Conservation (phyloP, 2,113 vertebrate species). For the Pangasianodon gigas region DNA sequence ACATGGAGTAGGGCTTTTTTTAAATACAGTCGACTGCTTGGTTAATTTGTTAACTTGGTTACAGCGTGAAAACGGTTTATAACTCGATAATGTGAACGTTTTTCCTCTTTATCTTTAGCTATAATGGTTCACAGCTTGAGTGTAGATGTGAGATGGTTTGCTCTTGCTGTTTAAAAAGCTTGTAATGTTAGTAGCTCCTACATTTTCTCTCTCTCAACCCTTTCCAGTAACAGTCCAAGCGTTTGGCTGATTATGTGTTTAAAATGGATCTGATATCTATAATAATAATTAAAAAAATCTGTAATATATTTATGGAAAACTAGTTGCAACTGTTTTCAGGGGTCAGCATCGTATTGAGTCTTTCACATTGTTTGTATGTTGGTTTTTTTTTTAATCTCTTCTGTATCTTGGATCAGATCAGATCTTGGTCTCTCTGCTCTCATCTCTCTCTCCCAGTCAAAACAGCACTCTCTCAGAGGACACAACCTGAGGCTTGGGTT, state of each 20-base stretch:
- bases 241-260: not conserved
- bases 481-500: slow-evolving; percentile 29
- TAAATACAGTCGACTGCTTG: not conserved
- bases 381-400: not conserved
- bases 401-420: not conserved
- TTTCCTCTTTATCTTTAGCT: not conserved
- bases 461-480: slow-evolving; percentile 79
- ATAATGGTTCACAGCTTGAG: not conserved
- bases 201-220: not conserved
- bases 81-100: not conserved
- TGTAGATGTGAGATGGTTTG: not conserved
- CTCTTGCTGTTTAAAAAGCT: not conserved
- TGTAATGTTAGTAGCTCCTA: not conserved
- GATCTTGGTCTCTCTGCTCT: slow-evolving; percentile 62
- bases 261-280: not conserved
- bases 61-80: not conserved
- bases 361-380: not conserved
- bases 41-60: not conserved
- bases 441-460: slow-evolving; percentile 77
- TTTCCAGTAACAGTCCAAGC: not conserved
- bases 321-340: not conserved
- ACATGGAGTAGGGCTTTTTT: not conserved
- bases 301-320: not conserved
- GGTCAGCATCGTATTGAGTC: not conserved
- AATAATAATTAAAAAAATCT: not conserved